These are phyloP conservation scores for Lamprotornis superbus DNA, from an alignment of 2,113 vertebrate species.

Conservation along the genomic window DNA sequence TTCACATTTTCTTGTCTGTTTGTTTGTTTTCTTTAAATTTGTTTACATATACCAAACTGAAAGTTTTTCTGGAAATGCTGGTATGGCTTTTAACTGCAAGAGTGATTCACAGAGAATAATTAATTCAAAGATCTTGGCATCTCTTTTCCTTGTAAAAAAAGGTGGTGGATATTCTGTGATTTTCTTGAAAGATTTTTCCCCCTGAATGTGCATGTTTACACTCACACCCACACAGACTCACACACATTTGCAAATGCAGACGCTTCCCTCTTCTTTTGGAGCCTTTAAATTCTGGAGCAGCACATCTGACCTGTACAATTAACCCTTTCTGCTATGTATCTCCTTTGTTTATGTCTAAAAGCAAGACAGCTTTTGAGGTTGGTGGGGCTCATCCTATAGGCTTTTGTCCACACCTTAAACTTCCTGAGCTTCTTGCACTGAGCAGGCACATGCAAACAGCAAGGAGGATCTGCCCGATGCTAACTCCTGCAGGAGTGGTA, in stretches of 20 bases:
- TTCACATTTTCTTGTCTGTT: slow-evolving; percentile 25
- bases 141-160: slow-evolving; percentile 36
- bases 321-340: background rate
- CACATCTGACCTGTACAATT: background rate
- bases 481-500: background rate
- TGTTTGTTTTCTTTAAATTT: slow-evolving; percentile 52
- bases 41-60: slow-evolving; percentile 10
- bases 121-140: slow-evolving; percentile 45
- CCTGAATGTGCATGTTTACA: slow-evolving; percentile 33
- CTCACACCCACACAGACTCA: slow-evolving; percentile 23
- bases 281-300: slow-evolving; percentile 24
- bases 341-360: background rate
- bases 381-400: background rate
- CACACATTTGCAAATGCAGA: slow-evolving; percentile 44
- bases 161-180: slow-evolving; percentile 34
- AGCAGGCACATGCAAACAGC: background rate
- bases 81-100: slow-evolving; percentile 35
- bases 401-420: background rate
- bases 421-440: background rate
- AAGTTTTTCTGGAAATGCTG: slow-evolving; percentile 58
- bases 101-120: slow-evolving; percentile 52
- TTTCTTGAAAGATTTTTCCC: slow-evolving; percentile 41
- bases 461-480: background rate
- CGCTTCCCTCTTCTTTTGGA: background rate
- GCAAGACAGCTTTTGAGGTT: background rate